These are phyloP conservation scores for Zapus hudsonius DNA, from an alignment of 2,113 vertebrate species.

Conservation along the genomic window DNA sequence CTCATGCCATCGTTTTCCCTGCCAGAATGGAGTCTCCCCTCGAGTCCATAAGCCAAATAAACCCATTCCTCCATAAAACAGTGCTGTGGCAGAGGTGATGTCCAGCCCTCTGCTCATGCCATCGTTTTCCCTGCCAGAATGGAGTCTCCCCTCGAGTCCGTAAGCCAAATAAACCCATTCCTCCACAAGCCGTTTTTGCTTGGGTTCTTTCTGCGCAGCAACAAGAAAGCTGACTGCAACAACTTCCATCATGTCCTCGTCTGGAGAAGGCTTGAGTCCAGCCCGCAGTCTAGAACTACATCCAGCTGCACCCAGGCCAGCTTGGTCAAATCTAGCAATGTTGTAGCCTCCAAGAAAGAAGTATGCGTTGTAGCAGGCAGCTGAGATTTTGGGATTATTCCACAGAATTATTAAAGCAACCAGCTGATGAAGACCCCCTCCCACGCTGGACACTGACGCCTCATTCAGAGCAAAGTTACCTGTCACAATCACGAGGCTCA, in stretches of 20 bases:
- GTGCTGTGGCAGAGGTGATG: too few relatives aligned
- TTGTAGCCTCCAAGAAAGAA: neutral
- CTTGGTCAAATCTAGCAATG: neutral
- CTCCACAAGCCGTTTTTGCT: too few relatives aligned
- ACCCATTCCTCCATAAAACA: too few relatives aligned
- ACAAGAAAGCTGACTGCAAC: too few relatives aligned
- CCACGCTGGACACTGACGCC: neutral
- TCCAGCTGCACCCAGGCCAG: neutral
- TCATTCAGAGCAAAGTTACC: neutral
- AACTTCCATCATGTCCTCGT: neutral
- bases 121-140: too few relatives aligned
- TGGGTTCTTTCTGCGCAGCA: too few relatives aligned
- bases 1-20: too few relatives aligned
- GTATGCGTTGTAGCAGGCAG: neutral
- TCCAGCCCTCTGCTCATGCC: too few relatives aligned
- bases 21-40: too few relatives aligned
- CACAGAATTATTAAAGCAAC: neutral
- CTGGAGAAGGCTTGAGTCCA: neutral
- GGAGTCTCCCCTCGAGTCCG: too few relatives aligned
- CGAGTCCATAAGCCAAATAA: too few relatives aligned
- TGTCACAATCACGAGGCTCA: neutral
- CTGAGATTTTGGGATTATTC: neutral
- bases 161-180: too few relatives aligned
- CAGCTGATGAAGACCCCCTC: neutral
- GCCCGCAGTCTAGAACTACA: neutral